Conservation (phyloP, 2,797 vertebrate species). For the Nothura maculosa region DNA sequence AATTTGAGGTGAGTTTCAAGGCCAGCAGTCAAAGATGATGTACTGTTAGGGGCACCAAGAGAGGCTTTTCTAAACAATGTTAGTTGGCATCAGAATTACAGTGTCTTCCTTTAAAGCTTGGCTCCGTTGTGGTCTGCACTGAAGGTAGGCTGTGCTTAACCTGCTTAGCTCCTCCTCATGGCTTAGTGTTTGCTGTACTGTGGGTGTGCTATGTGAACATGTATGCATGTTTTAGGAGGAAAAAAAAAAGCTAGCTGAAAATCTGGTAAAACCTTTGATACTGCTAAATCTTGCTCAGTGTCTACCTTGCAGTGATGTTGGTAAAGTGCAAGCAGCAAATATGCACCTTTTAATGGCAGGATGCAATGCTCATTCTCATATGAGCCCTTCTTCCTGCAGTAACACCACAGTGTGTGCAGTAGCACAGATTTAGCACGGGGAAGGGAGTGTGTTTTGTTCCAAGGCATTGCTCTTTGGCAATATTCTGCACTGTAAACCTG, state of each 20-base stretch:
- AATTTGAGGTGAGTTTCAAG: background rate
- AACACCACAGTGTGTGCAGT: fast-evolving
- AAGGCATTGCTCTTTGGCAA: background rate
- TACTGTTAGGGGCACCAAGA: background rate
- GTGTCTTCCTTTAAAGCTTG: background rate
- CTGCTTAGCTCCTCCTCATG: background rate
- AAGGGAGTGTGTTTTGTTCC: background rate
- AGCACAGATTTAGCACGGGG: fast-evolving
- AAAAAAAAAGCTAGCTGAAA: background rate
- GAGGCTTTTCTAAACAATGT: background rate
- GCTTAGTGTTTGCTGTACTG: background rate
- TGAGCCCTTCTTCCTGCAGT: fast-evolving
- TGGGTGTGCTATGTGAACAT: background rate
- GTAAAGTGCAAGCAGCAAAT: background rate
- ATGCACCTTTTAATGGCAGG: background rate
- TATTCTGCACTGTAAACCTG: background rate
- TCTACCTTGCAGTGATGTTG: background rate
- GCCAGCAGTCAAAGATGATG: background rate
- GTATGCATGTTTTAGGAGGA: no score
- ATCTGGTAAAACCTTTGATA: background rate
- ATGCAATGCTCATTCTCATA: background rate
- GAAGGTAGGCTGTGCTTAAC: background rate
- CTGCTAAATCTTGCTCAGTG: background rate
- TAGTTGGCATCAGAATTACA: background rate
- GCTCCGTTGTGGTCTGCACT: background rate